phyloP scores from a whole-genome alignment of 2,113 vertebrate species.

The Ranitomeya variabilis region DNA sequence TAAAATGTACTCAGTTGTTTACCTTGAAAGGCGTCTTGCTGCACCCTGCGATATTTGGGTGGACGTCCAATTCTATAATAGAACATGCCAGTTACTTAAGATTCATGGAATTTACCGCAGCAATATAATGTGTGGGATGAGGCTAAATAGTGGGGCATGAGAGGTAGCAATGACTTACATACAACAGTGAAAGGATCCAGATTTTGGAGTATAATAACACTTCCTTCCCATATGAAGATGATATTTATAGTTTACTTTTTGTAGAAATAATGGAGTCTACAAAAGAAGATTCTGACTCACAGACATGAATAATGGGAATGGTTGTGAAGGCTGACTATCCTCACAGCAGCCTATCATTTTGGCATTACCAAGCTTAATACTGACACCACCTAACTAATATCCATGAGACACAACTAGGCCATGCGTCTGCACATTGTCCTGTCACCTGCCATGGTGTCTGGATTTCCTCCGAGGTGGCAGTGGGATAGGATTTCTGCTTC shows the following conservation, averaged over 20 bases:
- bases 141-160: neutral
- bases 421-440: neutral
- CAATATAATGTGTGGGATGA: neutral
- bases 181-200: too few relatives aligned
- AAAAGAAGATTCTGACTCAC: too few relatives aligned
- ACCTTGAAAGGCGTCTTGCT: constrained; percentile 92
- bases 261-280: too few relatives aligned
- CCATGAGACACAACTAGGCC: neutral
- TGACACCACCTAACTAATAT: neutral
- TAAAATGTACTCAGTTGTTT: constrained; percentile 62
- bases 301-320: too few relatives aligned
- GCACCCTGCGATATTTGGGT: constrained; percentile 92
- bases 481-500: constrained; percentile 83
- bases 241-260: too few relatives aligned
- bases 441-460: constrained; percentile 91
- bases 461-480: constrained; percentile 92
- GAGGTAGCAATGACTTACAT: neutral
- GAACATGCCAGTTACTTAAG: constrained; percentile 12
- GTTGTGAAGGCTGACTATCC: too few relatives aligned
- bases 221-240: too few relatives aligned
- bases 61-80: constrained; percentile 87
- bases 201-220: too few relatives aligned
- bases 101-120: neutral
- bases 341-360: too few relatives aligned
- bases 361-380: too few relatives aligned